phyloP scores from a whole-genome alignment of 2,888 invertebrate genomes.

The Apeira syringaria region DNA sequence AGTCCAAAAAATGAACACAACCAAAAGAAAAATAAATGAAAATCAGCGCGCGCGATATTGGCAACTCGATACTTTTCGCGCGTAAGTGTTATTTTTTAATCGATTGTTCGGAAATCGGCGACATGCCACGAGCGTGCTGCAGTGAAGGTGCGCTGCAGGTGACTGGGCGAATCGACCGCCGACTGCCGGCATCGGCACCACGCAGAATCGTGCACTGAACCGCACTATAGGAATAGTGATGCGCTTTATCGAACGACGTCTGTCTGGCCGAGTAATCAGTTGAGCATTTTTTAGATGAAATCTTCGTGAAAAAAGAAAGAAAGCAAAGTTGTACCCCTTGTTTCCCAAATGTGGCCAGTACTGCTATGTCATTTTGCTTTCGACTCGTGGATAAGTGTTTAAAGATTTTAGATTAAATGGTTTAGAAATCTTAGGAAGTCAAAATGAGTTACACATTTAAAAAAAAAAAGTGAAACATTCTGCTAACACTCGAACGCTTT shows the following conservation, averaged over 20 bases:
- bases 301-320: too few species aligned
- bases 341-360: too few species aligned
- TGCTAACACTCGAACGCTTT: too few species aligned
- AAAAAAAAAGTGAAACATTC: too few species aligned
- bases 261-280: slow-evolving; percentile 25
- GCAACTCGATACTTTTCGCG: slow-evolving; percentile 26
- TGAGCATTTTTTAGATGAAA: slow-evolving; percentile 11
- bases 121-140: slow-evolving; percentile 55
- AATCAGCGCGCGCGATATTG: slow-evolving; percentile 12
- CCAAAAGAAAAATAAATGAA: slow-evolving; percentile 1
- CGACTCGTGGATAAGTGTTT: too few species aligned
- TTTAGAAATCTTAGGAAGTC: too few species aligned
- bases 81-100: slow-evolving; percentile 25
- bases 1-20: slow-evolving; percentile 21
- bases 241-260: slow-evolving; percentile 49
- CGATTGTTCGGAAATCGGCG: slow-evolving; percentile 27
- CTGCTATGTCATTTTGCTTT: too few species aligned
- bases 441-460: too few species aligned
- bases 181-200: slow-evolving; percentile 16
- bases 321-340: too few species aligned
- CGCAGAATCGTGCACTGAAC: slow-evolving; percentile 34
- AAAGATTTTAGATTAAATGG: too few species aligned
- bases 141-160: slow-evolving; percentile 62
- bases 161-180: slow-evolving; percentile 52
- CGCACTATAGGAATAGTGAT: slow-evolving; percentile 43